Conservation (phyloP, 2,888 invertebrate genomes). For the Oscheius sp. region DNA sequence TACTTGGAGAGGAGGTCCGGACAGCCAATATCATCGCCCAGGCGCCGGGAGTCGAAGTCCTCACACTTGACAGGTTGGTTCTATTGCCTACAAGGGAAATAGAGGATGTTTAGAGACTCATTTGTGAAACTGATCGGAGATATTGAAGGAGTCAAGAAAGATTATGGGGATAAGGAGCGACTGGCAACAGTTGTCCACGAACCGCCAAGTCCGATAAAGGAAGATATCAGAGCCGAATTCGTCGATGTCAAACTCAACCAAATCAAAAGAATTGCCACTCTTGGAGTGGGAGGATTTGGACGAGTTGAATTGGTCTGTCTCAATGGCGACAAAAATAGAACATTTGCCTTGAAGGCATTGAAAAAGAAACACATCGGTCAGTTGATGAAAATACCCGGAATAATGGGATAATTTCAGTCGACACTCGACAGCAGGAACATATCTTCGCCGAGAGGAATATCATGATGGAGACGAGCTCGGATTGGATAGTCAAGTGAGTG, state of each 20-base stretch:
- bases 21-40: conserved; percentile 91
- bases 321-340: conserved; percentile 76
- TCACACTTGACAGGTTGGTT: conserved; percentile 82
- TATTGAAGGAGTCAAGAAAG: conserved; percentile 82
- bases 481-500: conserved; percentile 83
- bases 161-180: conserved; percentile 80
- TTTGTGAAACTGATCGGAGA: conserved; percentile 88
- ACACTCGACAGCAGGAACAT: conserved; percentile 89
- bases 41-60: conserved; percentile 85
- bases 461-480: conserved; percentile 82
- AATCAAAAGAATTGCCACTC: conserved; percentile 84
- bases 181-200: conserved; percentile 60
- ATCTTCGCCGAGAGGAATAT: conserved; percentile 88
- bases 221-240: conserved; percentile 75
- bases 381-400: neutral
- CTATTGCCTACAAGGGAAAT: neutral
- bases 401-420: conserved; percentile 76
- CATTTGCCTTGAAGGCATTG: conserved; percentile 87
- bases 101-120: conserved; percentile 72
- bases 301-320: conserved; percentile 80
- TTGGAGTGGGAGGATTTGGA: conserved; percentile 93
- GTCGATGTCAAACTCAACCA: conserved; percentile 83
- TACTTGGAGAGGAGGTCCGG: conserved; percentile 85
- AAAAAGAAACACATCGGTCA: conserved; percentile 88
- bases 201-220: conserved; percentile 59